Conservation (phyloP, 1,140 invertebrate species). For the Eubasilissa regina region DNA sequence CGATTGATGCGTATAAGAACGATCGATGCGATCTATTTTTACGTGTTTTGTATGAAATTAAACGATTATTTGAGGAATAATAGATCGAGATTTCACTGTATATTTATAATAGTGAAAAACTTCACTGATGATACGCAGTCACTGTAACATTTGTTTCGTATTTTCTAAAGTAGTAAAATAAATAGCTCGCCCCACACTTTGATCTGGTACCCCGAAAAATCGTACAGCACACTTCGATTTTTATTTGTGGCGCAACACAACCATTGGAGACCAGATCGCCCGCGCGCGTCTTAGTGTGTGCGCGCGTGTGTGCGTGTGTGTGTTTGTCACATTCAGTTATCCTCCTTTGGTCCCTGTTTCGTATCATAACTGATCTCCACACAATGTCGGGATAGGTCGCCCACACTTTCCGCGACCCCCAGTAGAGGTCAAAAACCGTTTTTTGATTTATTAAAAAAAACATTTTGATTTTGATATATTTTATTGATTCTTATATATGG, state of each 20-base stretch:
- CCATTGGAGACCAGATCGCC: background rate
- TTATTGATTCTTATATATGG: no score
- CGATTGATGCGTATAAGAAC: no score
- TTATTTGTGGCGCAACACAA: conserved; percentile 14
- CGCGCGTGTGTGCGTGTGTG: background rate
- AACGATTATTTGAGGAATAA: no score
- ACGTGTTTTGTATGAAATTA: no score
- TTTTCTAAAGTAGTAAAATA: no score
- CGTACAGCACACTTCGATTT: conserved; percentile 34
- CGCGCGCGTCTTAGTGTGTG: background rate
- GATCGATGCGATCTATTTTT: no score
- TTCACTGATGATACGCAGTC: no score
- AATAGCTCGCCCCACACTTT: conserved; percentile 13
- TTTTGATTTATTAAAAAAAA: background rate
- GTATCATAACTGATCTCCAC: conserved; percentile 24
- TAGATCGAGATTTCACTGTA: no score
- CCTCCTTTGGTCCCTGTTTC: conserved; percentile 6
- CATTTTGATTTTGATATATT: background rate
- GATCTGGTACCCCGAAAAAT: background rate
- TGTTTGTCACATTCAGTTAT: conserved; percentile 13
- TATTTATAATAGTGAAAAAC: no score
- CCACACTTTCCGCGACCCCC: conserved; percentile 25
- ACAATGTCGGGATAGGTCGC: conserved; percentile 38
- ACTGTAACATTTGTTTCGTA: no score
- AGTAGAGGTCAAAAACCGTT: conserved; percentile 7